These are phyloP conservation scores for Sphyrna mokarran DNA, from an alignment of 2,113 vertebrate genomes.

Conservation along the genomic window DNA sequence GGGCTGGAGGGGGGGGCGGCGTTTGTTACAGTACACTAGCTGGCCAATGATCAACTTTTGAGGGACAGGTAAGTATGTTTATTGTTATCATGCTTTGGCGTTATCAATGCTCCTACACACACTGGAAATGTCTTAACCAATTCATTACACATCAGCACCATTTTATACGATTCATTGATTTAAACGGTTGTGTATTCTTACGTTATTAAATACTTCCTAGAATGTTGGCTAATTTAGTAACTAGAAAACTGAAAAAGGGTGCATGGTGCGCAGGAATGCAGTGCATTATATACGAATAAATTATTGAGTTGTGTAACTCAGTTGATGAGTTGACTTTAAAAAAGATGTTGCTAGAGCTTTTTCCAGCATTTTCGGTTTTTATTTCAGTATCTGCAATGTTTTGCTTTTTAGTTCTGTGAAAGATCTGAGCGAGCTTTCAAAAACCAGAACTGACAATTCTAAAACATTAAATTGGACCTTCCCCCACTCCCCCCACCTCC, in stretches of 20 bases:
- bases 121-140: background rate
- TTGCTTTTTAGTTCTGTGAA: background rate
- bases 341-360: no score
- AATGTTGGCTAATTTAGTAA: background rate
- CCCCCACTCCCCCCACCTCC: background rate
- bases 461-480: background rate
- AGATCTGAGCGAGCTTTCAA: background rate
- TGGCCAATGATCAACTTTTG: background rate
- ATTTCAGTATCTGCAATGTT: no score
- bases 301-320: no score
- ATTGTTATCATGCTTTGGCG: no score
- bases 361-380: no score
- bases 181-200: background rate
- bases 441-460: background rate
- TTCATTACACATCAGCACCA: background rate
- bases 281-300: no score
- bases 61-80: background rate
- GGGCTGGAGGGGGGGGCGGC: no score
- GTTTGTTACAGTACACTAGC: background rate
- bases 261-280: background rate
- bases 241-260: background rate
- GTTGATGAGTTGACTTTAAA: no score
- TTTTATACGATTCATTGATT: background rate
- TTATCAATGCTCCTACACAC: background rate
- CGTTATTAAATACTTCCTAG: background rate